Conservation (phyloP, 1,140 invertebrate genomes). For the Drosophila nigromelanica region DNA sequence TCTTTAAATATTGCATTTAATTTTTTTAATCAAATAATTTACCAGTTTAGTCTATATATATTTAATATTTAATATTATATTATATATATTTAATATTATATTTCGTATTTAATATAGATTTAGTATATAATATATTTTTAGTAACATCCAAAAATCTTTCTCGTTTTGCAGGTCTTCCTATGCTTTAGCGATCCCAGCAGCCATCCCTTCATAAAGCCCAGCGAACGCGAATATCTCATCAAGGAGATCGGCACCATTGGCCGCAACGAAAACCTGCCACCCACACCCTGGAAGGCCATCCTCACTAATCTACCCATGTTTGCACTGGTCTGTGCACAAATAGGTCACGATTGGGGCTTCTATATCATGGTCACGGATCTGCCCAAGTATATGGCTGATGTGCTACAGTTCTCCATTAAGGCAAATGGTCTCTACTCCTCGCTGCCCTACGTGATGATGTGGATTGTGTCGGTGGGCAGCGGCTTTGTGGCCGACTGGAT, state of each 20-base stretch:
- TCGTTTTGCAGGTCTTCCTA: constrained; percentile 84
- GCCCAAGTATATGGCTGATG: constrained; percentile 95
- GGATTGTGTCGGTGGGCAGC: constrained; percentile 88
- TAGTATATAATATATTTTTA: not conserved
- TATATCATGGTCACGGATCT: constrained; percentile 97
- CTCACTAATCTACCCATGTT: constrained; percentile 90
- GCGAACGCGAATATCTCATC: constrained; percentile 90
- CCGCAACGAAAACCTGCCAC: constrained; percentile 85
- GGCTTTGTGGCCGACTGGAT: constrained; percentile 89
- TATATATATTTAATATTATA: not conserved
- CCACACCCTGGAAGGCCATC: constrained; percentile 89
- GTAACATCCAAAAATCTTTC: not conserved
- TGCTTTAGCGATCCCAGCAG: constrained; percentile 91
- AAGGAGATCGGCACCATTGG: constrained; percentile 85
- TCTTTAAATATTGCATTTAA: too few relatives aligned
- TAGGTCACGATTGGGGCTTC: constrained; percentile 97
- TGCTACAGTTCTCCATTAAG: constrained; percentile 92
- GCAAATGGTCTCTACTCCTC: constrained; percentile 88
- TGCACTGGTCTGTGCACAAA: constrained; percentile 89
- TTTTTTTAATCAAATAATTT: not conserved
- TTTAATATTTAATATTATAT: too few relatives aligned
- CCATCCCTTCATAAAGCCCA: constrained; percentile 93
- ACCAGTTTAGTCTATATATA: too few relatives aligned
- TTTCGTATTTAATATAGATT: too few relatives aligned
- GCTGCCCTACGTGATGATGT: constrained; percentile 90